A percentile compares a stretch with the other conserved stretches of the same genome.
Evolutionary conservation across 2,888 invertebrate genomes (phyloP).

Genomic region (Coleophora deauratella): DNA sequence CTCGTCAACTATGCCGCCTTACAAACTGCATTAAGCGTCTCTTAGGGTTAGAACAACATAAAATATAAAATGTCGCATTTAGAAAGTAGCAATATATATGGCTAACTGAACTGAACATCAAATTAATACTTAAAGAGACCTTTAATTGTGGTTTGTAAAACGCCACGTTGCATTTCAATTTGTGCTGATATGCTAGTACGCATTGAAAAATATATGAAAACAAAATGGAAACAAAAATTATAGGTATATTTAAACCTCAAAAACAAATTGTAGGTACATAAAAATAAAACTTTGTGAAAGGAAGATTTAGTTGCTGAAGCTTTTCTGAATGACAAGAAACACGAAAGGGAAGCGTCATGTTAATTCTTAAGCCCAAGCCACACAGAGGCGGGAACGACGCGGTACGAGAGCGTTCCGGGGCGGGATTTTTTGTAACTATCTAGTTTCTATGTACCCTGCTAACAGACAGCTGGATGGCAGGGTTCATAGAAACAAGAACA

Average conservation of each 20-base stretch:
- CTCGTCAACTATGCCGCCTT: constrained; percentile 38
- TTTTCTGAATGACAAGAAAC: not conserved
- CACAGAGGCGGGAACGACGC: too few species aligned
- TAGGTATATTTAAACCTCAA: constrained; percentile 29
- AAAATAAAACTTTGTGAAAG: not conserved
- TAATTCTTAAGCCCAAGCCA: constrained; percentile 1
- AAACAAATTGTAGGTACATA: not conserved
- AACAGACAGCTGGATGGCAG: too few species aligned
- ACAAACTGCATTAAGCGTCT: constrained; percentile 32
- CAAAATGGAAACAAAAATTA: constrained; percentile 30
- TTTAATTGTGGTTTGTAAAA: constrained; percentile 39
- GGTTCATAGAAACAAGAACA: too few species aligned
- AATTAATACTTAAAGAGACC: constrained; percentile 25
- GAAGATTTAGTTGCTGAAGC: constrained; percentile 6
- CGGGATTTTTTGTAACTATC: too few species aligned
- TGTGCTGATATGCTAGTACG: constrained; percentile 39
- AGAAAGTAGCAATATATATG: not conserved
- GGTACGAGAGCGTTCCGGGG: too few species aligned
- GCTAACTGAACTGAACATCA: too few species aligned
- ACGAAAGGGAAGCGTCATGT: not conserved
- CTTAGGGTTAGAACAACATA: constrained; percentile 3
- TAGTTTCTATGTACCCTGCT: too few species aligned
- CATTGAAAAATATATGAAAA: constrained; percentile 27
- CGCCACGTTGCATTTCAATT: constrained; percentile 36
- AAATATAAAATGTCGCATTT: not conserved